Evolutionary conservation across 1,140 invertebrate species (phyloP), one percentile per base, ranked within the genome.

Genomic region (Spodoptera litura): DNA sequence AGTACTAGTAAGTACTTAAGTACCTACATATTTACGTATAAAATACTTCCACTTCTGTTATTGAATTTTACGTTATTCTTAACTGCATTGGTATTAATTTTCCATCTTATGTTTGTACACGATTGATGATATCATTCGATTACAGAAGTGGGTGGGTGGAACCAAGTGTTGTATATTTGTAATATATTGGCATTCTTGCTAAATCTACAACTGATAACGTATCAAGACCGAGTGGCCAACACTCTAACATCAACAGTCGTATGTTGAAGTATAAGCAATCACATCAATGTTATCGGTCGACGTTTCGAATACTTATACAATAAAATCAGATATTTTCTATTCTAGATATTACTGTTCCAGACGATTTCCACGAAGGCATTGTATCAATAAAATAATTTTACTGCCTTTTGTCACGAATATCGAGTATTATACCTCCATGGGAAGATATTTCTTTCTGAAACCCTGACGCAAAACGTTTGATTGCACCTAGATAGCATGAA

Each of bases 391-490:
- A 35, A 52, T 51, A 12, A 61, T n/a, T 74, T 61, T 20, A 74
- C 55, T 44, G 71, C 56, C 20, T n/a, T 27, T 27, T 74, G 55
- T 59, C 38, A 61, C 56, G 38, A 59, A 51, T 44, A 49, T 61
- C 12, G 71, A 59, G 20, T 61, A 59, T 51, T 49, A 25, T 58
- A 15, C 35, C 25, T 62, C 8, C 66, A 70, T 64, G 73, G 38
- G 58, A 76, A 76, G n/a, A 76, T 53, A 53, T 53, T 78, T 78
- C 20, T 72, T 72, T 78, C n/a, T 72, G 49, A 72, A 72, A 72
- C n/a, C 25, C 64, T 82, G 59, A 81, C 75, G 77, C 74, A 80
- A 83, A 82, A 81, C 49, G 75, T 78, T 80, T 58, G 74, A 81
- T 84, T 80, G 62, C 79, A 53, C 49, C 51, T 49, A 12, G 61